These are phyloP conservation scores for Capitella teleta DNA, from an alignment of 1,140 invertebrate species.

Conservation along the genomic window DNA sequence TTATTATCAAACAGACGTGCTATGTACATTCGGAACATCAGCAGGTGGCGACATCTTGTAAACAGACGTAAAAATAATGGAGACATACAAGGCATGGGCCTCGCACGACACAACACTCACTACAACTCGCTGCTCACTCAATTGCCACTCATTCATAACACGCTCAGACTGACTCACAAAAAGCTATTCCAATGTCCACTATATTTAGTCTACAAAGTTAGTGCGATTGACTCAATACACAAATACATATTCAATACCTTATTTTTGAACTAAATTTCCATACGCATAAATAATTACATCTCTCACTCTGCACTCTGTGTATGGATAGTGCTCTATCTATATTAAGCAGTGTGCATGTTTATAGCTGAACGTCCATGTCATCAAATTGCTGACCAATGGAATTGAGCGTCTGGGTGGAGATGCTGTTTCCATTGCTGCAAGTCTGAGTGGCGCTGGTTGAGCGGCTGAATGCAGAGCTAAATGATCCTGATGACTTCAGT, in stretches of 20 bases:
- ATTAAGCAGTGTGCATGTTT: slow-evolving; percentile 10
- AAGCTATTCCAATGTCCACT: no score
- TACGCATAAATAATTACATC: background rate
- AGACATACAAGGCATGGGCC: no score
- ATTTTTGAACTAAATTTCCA: background rate
- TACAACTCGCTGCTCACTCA: no score
- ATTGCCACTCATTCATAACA: no score
- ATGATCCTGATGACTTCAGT: slow-evolving; percentile 21
- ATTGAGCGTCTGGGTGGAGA: slow-evolving; percentile 35
- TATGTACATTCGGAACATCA: no score
- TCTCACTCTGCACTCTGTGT: background rate
- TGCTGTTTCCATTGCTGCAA: slow-evolving; percentile 24
- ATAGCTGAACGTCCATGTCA: slow-evolving; percentile 24
- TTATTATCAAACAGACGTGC: no score
- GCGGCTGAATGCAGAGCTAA: slow-evolving; percentile 23
- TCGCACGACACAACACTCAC: no score
- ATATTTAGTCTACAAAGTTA: no score
- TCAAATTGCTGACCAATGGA: slow-evolving; percentile 20
- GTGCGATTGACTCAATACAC: background rate
- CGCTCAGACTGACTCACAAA: no score
- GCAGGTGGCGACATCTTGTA: no score
- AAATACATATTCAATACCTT: background rate
- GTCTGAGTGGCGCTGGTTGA: slow-evolving; percentile 30
- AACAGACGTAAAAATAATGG: no score
- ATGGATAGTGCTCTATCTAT: slow-evolving; percentile 1